A percentile compares a stretch with the other conserved stretches of the same genome.
Evolutionary conservation across 2,113 vertebrate species (phyloP).

Genomic region (Calyptommatus sinebrachiatus): DNA sequence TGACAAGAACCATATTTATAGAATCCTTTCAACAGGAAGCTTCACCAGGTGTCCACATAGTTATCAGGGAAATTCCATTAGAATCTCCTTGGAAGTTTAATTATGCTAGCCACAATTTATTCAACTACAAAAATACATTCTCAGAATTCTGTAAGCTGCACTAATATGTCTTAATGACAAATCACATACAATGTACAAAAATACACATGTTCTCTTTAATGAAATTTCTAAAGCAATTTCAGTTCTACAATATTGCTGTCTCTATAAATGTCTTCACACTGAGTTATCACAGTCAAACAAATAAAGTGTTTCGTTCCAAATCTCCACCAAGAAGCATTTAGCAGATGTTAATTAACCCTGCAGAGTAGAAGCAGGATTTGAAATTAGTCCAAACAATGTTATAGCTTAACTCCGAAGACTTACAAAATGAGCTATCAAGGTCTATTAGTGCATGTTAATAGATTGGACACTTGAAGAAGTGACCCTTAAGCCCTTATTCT

Average conservation of each 20-base stretch:
- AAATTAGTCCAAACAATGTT: slow-evolving; percentile 62
- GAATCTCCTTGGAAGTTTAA: not conserved
- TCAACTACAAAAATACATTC: slow-evolving; percentile 2
- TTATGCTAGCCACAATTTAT: not conserved
- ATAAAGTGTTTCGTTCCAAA: slow-evolving; percentile 41
- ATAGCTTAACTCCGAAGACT: slow-evolving; percentile 63
- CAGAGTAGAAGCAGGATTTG: slow-evolving; percentile 56
- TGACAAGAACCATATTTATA: not conserved
- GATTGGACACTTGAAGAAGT: slow-evolving; percentile 74
- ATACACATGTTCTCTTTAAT: not conserved
- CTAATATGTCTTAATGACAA: not conserved
- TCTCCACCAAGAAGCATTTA: slow-evolving; percentile 37
- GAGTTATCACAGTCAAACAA: slow-evolving; percentile 32
- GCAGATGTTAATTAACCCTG: slow-evolving; percentile 65
- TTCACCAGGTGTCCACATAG: not conserved
- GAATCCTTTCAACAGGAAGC: not conserved
- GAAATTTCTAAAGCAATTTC: slow-evolving; percentile 3
- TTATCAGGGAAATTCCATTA: not conserved
- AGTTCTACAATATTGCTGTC: not conserved
- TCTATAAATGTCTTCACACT: slow-evolving; percentile 13
- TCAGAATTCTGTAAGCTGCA: not conserved
- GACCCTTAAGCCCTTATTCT: slow-evolving; percentile 71
- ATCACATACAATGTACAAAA: too few relatives aligned
- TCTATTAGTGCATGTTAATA: slow-evolving; percentile 73
- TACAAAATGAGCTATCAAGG: slow-evolving; percentile 70